Base-by-base conservation (phyloP, 2,797 vertebrate genomes). In the Cyprinodon diabolis region DNA sequence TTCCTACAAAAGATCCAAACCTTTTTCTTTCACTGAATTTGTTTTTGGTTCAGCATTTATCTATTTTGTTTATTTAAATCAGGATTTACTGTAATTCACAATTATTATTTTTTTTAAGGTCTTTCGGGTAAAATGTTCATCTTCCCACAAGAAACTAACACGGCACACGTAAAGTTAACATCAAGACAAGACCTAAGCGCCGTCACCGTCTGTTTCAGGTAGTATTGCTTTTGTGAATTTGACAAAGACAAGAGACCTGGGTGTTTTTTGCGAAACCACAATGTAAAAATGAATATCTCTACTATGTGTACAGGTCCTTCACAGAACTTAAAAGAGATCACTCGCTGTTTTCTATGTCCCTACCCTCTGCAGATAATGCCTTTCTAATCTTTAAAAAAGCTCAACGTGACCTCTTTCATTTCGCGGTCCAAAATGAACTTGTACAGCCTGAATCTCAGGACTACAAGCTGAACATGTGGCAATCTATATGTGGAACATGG, bases 201-300 rank as follows among this genome's bases (percentile, higher is more conserved):
- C 4, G 6, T 93, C 3, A 94, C 93, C 0, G 21, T 95, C 52
- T 95, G 94, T 79, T 81, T 84, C 68, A 91, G 89, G 91, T 93
- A 23, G 21, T 14, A 43, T 12, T 66, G 9, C 69, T 58, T 30
- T 11, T 69, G 3, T 0, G 25, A 69, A 45, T 25, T 14, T 30
- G 1, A 14, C 14, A 30, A 30, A 17, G 14, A 1, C 56, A 57
- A 1, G 6, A 11, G 6, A 12, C 3, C 13, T 30, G 13, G 6
- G 1, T 30, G 13, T 1, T 6, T 57, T 30, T 30, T 30, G 30
- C 30, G 15, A 30, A 30, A 0, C 55, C 25, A 56, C 23, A 25
- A 57, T n/a, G 1, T 25, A 57, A 30, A 14, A 15, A 12, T 57
- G 25, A 4, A 57, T 63, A 43, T 67, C 0, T 57, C 30, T 57